Evolutionary conservation across 2,888 invertebrate genomes (phyloP), one percentile per base, ranked within the genome.

Genomic region (Eupithecia inturbata): DNA sequence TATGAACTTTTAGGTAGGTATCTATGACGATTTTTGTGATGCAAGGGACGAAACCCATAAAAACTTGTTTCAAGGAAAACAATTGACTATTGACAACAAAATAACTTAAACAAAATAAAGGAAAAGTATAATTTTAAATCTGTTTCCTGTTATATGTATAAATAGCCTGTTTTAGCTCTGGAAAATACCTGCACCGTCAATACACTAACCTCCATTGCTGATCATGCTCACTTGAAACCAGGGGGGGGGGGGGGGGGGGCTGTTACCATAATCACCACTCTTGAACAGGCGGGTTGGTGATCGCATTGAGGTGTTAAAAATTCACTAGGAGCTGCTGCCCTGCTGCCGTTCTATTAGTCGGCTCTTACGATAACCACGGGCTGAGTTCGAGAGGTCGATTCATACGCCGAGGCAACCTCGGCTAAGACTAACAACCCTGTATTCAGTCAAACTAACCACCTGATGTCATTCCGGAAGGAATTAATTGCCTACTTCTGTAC

Each of bases 381-480:
- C 19, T 45, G 6, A 49, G n/a, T 7, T 49, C 2, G n/a, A 49
- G 22, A 2, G 9, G 3, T 49, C 49, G 9, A n/a, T n/a, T 49
- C n/a, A n/a, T 9, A 45, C 19, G 4, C 4, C 16, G 6, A 0
- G 19, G 19, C 19, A 1, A 1, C 6, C 16, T 16, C 14, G 41
- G 10, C 45, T 6, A 45, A 19, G 19, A 45, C 45, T 45, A 19
- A 36, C 36, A 36, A 36, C 36, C 39, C 49, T 22, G 3, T 53
- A 26, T 26, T 57, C 14, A 57, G 26, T 26, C 22, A 57, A 57
- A 26, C 22, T 26, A 53, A 10, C 22, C 53, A 57, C 26, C 57
- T 57, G 57, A 57, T 14, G 49, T 64, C 63, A 70, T 70, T 31
- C 36, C 66, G 22, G 66, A 66, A 66, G 66, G 16, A 28, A 31